Conservation (phyloP, 2,113 vertebrate species). For the human (Homo sapiens) region DNA sequence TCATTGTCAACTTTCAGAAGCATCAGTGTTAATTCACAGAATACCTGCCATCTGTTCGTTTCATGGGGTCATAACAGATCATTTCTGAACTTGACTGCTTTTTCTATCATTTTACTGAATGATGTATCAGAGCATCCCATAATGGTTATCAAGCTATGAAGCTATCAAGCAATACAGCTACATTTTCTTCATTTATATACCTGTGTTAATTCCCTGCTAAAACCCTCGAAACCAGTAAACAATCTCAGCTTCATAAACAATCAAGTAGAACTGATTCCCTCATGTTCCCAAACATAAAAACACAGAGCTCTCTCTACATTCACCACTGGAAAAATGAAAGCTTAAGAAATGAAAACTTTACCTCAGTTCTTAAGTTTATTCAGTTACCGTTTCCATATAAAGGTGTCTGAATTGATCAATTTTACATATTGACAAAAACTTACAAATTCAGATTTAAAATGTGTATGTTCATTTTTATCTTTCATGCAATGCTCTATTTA, state of each 20-base stretch:
- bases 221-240: background rate
- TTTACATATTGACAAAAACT: background rate
- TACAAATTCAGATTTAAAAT: background rate
- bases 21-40: conserved; percentile 6
- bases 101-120: background rate
- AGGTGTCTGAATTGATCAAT: background rate
- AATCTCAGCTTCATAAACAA: background rate
- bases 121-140: background rate
- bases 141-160: background rate
- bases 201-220: background rate
- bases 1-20: conserved; percentile 52
- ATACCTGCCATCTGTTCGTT: conserved; percentile 73
- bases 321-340: background rate
- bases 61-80: background rate
- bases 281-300: background rate
- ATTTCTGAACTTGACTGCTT: conserved; percentile 38
- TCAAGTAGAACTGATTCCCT: background rate
- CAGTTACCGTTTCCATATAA: background rate
- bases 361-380: background rate
- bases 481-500: background rate
- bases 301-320: background rate
- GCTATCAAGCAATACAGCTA: background rate
- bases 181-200: background rate
- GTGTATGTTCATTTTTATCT: background rate
- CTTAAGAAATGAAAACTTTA: background rate